A percentile compares a stretch with the other conserved stretches of the same genome.
phyloP scores from a whole-genome alignment of 2,797 vertebrate genomes.

The Artibeus jamaicensis region DNA sequence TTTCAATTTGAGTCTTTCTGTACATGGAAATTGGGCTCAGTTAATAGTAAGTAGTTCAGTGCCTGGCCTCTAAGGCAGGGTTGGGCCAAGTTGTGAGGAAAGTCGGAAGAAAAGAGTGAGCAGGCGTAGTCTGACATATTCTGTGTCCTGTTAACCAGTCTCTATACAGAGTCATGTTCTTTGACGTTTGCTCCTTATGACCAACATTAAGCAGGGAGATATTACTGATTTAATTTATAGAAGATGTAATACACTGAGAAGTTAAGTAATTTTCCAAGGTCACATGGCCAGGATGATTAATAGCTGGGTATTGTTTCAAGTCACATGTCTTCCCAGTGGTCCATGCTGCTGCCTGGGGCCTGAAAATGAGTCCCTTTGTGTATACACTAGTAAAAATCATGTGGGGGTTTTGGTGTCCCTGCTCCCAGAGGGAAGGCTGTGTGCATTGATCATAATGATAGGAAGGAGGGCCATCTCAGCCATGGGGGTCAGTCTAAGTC shows the following conservation, averaged over 20 bases:
- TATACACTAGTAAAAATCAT: not conserved
- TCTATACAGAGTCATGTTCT: not conserved
- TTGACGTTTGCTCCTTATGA: not conserved
- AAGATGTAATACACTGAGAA: not conserved
- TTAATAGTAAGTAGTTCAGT: not conserved
- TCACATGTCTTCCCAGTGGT: not conserved
- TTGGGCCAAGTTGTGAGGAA: not conserved
- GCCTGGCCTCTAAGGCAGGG: not conserved
- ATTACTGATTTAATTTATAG: not conserved
- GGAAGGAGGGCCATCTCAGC: not conserved
- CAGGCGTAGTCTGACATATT: not conserved
- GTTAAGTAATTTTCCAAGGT: not conserved
- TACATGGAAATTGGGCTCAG: not conserved
- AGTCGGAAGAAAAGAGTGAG: not conserved
- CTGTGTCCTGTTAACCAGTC: not conserved
- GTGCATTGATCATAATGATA: not conserved
- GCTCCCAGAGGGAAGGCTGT: not conserved
- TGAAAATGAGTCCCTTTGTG: not conserved
- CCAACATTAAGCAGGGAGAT: not conserved
- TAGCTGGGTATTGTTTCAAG: not conserved
- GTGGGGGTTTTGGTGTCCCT: not conserved
- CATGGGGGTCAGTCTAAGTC: not conserved
- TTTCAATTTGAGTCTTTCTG: slow-evolving; percentile 1
- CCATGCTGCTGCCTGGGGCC: not conserved
- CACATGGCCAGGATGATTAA: not conserved